Evolutionary conservation across 2,888 invertebrate genomes (phyloP), one percentile per base, ranked within the genome.

Genomic region (Hyalella azteca): DNA sequence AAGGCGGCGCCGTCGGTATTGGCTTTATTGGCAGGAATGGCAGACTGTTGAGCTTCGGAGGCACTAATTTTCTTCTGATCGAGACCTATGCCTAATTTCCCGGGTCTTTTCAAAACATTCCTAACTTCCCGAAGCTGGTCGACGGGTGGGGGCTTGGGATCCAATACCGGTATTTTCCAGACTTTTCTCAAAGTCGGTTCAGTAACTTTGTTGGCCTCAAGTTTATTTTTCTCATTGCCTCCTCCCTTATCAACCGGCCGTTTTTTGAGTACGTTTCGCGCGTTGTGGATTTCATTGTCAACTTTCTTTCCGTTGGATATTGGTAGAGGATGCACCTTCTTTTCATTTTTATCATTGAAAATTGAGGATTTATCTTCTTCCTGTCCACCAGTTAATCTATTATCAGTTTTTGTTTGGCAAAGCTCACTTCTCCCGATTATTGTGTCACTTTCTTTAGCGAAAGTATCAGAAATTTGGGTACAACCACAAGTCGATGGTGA

Each of bases 81-180:
- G 66, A 29, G 66, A 36, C 66, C 39, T 36, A 66, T 66, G 39
- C 66, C 66, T 66, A 66, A 66, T 66, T 66, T 66, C 36, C 66
- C 50, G 29, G 77, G 77, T 32, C 50, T 48, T 50, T 77, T 77
- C 39, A 77, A 50, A 49, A 50, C 77, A 77, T 48, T 39, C 39
- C 48, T 39, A 39, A 77, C 77, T 50, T 77, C 29, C 50, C 32
- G 49, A 15, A 77, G 50, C 50, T 77, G 50, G 26, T 77, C 77
- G 29, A 77, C 77, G 26, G 77, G 49, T 4, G 45, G 75, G 22
- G 45, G 45, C 15, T 75, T 75, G 39, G 48, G 77, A 22, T 39
- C 39, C 48, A 50, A 50, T 32, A 26, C 36, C 22, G 77, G 50
- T 50, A 36, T 48, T 77, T 77, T 77, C 77, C 77, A 77, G 36